Evolutionary conservation across 2,113 vertebrate genomes (phyloP).

Genomic region (Menura novaehollandiae): DNA sequence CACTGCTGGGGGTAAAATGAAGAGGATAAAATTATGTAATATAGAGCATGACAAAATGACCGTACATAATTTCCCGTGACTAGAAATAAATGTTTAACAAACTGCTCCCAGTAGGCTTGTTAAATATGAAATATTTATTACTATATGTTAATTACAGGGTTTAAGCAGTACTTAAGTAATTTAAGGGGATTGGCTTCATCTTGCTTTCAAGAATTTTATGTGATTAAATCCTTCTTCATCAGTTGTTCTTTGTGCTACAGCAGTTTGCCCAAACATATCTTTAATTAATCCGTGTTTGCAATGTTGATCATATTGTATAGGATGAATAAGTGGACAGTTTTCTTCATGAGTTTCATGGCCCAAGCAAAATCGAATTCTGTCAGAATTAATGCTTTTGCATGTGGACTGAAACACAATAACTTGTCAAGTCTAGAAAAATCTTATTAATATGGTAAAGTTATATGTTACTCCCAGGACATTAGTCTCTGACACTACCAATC

Average conservation of each 20-base stretch:
- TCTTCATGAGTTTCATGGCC: neutral
- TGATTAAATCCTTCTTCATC: neutral
- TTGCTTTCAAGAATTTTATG: neutral
- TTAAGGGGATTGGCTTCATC: neutral
- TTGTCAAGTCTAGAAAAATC: neutral
- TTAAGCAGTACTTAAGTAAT: slow-evolving; percentile 26
- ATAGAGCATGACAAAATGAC: neutral
- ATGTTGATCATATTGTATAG: neutral
- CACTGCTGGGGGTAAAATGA: neutral
- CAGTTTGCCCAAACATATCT: neutral
- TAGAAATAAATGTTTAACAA: slow-evolving; percentile 36
- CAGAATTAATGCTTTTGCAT: neutral
- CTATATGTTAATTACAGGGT: slow-evolving; percentile 35
- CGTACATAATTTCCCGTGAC: neutral
- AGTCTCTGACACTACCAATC: neutral
- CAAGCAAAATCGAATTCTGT: neutral
- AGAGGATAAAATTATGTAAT: neutral
- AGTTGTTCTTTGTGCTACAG: neutral
- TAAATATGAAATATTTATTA: slow-evolving; percentile 53
- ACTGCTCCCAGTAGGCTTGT: slow-evolving; percentile 33
- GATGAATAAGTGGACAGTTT: neutral
- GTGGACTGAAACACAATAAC: neutral
- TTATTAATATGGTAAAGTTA: neutral
- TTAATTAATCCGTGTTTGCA: neutral
- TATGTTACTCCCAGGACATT: neutral